Base-by-base conservation (phyloP, 2,888 invertebrate species). In the Zhuqinia jingwanae region DNA sequence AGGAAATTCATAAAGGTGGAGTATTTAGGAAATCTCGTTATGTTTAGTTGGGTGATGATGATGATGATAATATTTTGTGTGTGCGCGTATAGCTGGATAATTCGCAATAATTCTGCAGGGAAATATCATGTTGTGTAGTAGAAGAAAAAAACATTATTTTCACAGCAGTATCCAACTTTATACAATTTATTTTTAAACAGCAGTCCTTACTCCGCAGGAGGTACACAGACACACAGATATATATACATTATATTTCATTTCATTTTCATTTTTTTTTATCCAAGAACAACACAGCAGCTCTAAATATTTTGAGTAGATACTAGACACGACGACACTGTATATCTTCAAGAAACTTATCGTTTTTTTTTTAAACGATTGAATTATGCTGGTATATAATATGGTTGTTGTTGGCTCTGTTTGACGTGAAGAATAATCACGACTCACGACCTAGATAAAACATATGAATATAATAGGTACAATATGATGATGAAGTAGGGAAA, bases 171-270 rank as follows among this genome's bases (percentile, higher is more conserved):
- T 65, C 42, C 17, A 50, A 15, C 47, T 47, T 50, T 6, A 27
- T 47, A 50, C 22, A 73, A 73, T 73, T 73, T 73, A 73, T 27
- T 65, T 65, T 65, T 20, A 65, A 73, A 73, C 73, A 73, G 30
- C 73, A 73, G 73, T 73, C 53, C 50, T 36, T 53, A 53, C 50
- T 50, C 73, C 27, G 50, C 73, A 30, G 73, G 73, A 53, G 73
- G 73, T 53, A 27, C 36, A 36, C 36, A 36, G n/a, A n/a, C n/a
- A n/a, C n/a, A n/a, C n/a, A n/a, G n/a, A n/a, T n/a, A n/a, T n/a
- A n/a, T n/a, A n/a, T n/a, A n/a, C n/a, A n/a, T n/a, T 36, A 36
- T 36, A 36, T 36, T 36, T 36, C 36, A 36, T 36, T 36, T 36
- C 36, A n/a, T n/a, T n/a, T n/a, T n/a, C n/a, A n/a, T n/a, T n/a